These are phyloP conservation scores for Apodemus speciosus DNA, from an alignment of 2,113 vertebrate species.

Conservation along the genomic window DNA sequence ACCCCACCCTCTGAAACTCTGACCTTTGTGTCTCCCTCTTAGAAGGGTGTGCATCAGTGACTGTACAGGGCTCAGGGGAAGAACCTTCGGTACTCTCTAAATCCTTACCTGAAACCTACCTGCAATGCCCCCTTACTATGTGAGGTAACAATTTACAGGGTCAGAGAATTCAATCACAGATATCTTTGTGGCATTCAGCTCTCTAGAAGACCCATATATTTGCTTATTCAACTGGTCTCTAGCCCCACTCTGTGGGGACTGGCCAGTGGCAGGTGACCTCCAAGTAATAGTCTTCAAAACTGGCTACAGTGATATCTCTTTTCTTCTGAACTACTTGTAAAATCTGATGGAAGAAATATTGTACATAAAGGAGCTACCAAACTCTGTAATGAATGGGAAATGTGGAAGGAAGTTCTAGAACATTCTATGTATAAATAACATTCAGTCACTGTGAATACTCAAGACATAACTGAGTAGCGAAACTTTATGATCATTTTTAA, in stretches of 20 bases:
- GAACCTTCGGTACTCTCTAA: background rate
- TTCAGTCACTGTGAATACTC: background rate
- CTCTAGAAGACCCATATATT: background rate
- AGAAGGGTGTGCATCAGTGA: background rate
- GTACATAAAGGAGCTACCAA: background rate
- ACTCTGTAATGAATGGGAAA: background rate
- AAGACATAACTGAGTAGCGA: background rate
- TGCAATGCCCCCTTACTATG: background rate
- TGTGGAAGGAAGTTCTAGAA: background rate
- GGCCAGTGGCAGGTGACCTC: background rate
- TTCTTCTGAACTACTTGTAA: slow-evolving; percentile 8
- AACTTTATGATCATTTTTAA: slow-evolving; percentile 7
- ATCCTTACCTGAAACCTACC: background rate
- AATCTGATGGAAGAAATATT: background rate
- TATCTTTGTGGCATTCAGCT: background rate
- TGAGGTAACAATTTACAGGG: background rate
- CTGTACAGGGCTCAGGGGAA: background rate
- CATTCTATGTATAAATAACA: background rate
- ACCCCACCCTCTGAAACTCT: background rate
- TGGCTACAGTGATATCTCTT: background rate
- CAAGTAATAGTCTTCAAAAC: background rate
- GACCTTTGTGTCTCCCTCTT: background rate
- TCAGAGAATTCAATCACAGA: background rate
- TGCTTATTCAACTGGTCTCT: background rate
- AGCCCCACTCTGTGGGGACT: background rate